phyloP scores from a whole-genome alignment of 2,113 vertebrate species.

The Acrocephalus kingi region DNA sequence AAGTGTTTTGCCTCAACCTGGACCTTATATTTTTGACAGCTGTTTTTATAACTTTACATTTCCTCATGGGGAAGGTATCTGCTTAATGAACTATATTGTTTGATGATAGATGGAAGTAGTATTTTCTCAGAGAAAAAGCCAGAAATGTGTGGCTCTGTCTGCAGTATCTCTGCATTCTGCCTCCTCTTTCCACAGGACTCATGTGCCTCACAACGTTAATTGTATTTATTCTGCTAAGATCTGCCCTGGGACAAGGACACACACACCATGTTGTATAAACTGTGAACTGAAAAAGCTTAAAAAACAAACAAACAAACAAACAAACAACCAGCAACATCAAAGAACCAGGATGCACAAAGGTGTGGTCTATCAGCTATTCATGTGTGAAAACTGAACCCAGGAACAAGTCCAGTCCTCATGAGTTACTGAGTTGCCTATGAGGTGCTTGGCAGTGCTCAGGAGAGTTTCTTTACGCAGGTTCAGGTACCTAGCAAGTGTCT shows the following conservation, averaged over 20 bases:
- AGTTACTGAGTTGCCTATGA: background rate
- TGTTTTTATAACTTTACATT: slow-evolving; percentile 3
- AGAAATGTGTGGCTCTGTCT: background rate
- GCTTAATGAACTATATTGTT: background rate
- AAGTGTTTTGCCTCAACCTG: background rate
- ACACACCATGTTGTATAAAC: rapidly evolving
- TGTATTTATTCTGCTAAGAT: background rate
- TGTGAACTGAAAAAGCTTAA: background rate
- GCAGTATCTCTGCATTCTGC: background rate
- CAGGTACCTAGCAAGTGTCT: background rate
- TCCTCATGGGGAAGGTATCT: background rate
- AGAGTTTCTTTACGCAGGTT: background rate
- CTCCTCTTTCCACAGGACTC: background rate
- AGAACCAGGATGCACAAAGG: background rate
- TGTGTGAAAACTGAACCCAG: background rate
- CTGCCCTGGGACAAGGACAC: background rate
- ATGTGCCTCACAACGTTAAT: background rate
- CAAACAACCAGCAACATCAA: background rate
- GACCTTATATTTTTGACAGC: background rate
- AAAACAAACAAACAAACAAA: background rate
- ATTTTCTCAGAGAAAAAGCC: background rate
- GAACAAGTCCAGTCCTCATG: background rate
- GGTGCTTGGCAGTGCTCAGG: background rate
- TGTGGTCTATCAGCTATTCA: background rate
- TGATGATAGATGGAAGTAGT: background rate